These are phyloP conservation scores for Heteractis magnifica DNA, from an alignment of 92 coral and sea anemone genomes.

Conservation along the genomic window DNA sequence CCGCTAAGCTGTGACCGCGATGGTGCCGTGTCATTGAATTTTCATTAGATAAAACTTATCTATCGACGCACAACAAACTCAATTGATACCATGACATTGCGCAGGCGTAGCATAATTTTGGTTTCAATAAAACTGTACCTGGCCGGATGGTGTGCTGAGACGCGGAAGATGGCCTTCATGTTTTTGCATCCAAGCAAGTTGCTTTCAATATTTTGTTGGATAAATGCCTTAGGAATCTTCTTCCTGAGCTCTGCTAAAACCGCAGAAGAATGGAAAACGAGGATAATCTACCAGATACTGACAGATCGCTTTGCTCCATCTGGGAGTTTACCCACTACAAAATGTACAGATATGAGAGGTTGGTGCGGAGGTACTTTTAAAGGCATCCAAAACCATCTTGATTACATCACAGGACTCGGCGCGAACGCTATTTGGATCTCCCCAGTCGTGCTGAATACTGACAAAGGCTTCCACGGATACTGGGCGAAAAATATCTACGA, in stretches of 20 bases:
- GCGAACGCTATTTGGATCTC: slow-evolving; percentile 82
- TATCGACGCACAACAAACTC: too few species aligned
- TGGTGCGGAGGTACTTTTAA: slow-evolving; percentile 78
- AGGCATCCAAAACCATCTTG: slow-evolving; percentile 67
- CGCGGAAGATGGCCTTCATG: not conserved
- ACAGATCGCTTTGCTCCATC: slow-evolving; percentile 79
- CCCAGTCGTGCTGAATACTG: slow-evolving; percentile 66
- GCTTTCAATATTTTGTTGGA: not conserved
- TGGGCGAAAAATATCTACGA: slow-evolving; percentile 78
- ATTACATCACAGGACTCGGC: slow-evolving; percentile 72
- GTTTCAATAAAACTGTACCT: too few species aligned
- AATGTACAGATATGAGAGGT: slow-evolving; percentile 52
- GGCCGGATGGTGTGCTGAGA: not conserved
- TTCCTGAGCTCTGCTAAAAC: slow-evolving; percentile 38
- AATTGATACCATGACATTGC: too few species aligned
- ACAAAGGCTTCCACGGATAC: slow-evolving; percentile 75
- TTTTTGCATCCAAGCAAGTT: not conserved
- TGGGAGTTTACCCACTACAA: slow-evolving; percentile 39
- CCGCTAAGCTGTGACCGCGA: too few species aligned
- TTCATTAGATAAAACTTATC: too few species aligned
- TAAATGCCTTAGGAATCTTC: not conserved
- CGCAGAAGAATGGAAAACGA: slow-evolving; percentile 70
- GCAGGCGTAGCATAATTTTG: too few species aligned
- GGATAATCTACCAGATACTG: slow-evolving; percentile 62
- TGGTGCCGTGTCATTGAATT: too few species aligned